Conservation (phyloP, 2,113 vertebrate genomes). For the Alethe diademata region DNA sequence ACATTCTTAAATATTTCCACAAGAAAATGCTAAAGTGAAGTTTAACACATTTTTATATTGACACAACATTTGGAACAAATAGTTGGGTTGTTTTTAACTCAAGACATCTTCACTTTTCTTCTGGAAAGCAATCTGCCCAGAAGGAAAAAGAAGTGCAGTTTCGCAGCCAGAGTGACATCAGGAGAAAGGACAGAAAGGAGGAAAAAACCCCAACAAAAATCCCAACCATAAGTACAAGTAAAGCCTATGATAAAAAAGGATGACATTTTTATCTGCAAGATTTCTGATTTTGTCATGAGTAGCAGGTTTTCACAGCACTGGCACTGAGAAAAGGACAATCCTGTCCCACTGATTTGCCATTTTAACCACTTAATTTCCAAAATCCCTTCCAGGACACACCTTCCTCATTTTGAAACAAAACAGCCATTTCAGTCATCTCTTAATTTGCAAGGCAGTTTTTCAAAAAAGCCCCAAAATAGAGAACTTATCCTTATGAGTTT, state of each 20-base stretch:
- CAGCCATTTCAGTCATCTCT: background rate
- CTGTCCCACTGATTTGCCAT: background rate
- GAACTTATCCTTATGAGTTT: background rate
- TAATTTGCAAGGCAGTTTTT: background rate
- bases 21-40: background rate
- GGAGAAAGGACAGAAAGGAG: background rate
- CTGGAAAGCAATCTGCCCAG: background rate
- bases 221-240: background rate
- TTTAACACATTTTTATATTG: background rate
- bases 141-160: background rate
- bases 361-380: background rate
- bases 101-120: background rate
- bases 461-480: background rate
- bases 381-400: background rate
- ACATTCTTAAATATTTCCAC: background rate
- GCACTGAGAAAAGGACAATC: background rate
- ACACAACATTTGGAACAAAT: background rate
- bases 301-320: background rate
- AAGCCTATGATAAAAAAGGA: background rate
- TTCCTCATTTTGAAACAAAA: background rate
- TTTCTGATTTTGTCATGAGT: accelerated
- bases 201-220: background rate
- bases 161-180: background rate
- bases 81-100: background rate
- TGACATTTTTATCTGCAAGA: background rate